phyloP scores from a whole-genome alignment of 2,797 vertebrate genomes.

The Scarus forsteni region DNA sequence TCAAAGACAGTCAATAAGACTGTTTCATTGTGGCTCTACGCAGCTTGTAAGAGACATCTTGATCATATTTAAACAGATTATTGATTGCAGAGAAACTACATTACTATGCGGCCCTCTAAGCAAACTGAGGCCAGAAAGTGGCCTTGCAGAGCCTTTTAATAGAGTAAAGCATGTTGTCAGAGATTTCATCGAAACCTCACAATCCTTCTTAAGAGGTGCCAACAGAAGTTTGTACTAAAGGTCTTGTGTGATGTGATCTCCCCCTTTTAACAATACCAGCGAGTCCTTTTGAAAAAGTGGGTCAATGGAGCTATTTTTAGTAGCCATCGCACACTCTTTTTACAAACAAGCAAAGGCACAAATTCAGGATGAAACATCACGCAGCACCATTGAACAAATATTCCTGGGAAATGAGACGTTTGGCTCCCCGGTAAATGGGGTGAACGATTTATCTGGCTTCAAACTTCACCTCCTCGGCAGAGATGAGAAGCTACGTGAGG shows the following conservation, averaged over 20 bases:
- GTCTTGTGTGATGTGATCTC: conserved; percentile 62
- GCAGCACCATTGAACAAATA: conserved; percentile 69
- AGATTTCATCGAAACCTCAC: conserved; percentile 42
- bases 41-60: conserved; percentile 7
- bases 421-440: conserved; percentile 71
- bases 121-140: conserved; percentile 16
- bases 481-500: conserved; percentile 73
- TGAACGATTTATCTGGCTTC: conserved; percentile 81
- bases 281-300: conserved; percentile 80
- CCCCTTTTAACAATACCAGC: conserved; percentile 70
- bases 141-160: conserved; percentile 21
- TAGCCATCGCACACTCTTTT: conserved; percentile 68
- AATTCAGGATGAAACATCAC: conserved; percentile 70
- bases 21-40: neutral
- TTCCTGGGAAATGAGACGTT: conserved; percentile 70
- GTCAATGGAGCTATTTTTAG: conserved; percentile 85
- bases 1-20: conserved; percentile 2
- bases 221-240: conserved; percentile 52
- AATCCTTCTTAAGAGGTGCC: conserved; percentile 38
- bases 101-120: conserved; percentile 9
- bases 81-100: conserved; percentile 13
- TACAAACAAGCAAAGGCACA: conserved; percentile 77
- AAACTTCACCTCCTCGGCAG: conserved; percentile 77
- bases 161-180: conserved; percentile 21
- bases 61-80: conserved; percentile 17